phyloP scores from a whole-genome alignment of 2,113 vertebrate species.

The Nothoprocta pentlandii region DNA sequence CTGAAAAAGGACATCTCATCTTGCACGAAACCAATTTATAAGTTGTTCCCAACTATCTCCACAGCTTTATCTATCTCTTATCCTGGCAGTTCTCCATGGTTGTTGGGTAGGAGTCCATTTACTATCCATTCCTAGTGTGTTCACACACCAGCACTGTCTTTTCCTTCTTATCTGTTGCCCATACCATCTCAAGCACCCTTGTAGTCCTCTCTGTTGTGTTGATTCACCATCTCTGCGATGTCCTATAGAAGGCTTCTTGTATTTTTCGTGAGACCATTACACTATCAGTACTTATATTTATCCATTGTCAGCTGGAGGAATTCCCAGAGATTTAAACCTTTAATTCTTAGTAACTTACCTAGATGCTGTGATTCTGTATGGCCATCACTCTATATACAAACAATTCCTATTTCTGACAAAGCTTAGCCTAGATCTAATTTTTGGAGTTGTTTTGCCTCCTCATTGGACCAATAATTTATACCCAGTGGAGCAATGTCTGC shows the following conservation, averaged over 20 bases:
- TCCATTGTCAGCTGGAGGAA: background rate
- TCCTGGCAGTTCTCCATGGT: background rate
- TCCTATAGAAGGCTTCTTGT: background rate
- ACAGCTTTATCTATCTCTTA: background rate
- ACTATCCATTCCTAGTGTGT: background rate
- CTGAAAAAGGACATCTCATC: background rate
- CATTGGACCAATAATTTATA: background rate
- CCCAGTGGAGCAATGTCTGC: background rate
- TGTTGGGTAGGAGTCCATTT: background rate
- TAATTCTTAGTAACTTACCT: background rate
- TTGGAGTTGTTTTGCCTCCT: background rate
- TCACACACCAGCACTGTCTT: background rate
- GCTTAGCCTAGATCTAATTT: background rate
- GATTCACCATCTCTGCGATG: background rate
- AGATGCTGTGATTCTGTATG: background rate
- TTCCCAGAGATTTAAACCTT: background rate
- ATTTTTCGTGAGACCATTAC: background rate
- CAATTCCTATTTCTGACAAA: background rate
- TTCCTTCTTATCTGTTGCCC: background rate
- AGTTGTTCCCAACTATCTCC: background rate
- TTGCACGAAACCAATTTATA: background rate
- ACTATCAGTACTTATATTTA: rapidly evolving
- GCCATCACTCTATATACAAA: background rate
- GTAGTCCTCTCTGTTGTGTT: background rate
- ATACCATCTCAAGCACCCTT: background rate